Conservation (phyloP, 2,113 vertebrate genomes). For the Vireo altiloquus region DNA sequence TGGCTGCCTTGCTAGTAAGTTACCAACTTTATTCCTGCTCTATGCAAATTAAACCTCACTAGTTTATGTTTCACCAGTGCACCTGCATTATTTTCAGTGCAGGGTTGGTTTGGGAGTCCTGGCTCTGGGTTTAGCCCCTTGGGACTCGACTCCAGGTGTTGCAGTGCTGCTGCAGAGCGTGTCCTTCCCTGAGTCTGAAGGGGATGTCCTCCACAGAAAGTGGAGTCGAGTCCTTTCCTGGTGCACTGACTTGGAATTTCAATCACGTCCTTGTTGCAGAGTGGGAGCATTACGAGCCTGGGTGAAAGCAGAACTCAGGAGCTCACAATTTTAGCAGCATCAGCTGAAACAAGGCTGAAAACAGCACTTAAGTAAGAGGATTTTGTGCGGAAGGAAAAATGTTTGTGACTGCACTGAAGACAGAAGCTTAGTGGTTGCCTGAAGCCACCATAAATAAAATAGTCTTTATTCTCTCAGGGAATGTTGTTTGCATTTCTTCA, state of each 20-base stretch:
- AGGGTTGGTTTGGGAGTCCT: background rate
- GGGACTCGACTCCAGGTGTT: background rate
- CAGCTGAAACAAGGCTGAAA: constrained; percentile 14
- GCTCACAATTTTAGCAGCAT: constrained; percentile 4
- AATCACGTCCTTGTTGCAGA: background rate
- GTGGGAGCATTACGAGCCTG: background rate
- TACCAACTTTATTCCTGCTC: background rate
- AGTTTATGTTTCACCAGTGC: background rate
- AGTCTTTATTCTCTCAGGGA: background rate
- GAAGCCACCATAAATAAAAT: constrained; percentile 14
- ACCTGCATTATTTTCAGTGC: background rate
- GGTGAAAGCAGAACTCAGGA: constrained; percentile 11
- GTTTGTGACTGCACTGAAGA: background rate
- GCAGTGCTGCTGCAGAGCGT: background rate
- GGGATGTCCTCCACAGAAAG: background rate
- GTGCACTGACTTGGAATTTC: background rate
- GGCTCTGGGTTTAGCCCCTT: background rate
- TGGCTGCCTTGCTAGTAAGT: background rate
- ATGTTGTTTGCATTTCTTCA: background rate
- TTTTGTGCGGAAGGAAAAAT: background rate
- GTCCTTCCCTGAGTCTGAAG: background rate
- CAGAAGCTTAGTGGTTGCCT: background rate
- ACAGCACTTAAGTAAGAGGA: constrained; percentile 1
- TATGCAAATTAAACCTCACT: background rate
- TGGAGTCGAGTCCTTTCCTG: background rate